phyloP scores from a whole-genome alignment of 2,888 invertebrate genomes.

The Melanophora roralis region DNA sequence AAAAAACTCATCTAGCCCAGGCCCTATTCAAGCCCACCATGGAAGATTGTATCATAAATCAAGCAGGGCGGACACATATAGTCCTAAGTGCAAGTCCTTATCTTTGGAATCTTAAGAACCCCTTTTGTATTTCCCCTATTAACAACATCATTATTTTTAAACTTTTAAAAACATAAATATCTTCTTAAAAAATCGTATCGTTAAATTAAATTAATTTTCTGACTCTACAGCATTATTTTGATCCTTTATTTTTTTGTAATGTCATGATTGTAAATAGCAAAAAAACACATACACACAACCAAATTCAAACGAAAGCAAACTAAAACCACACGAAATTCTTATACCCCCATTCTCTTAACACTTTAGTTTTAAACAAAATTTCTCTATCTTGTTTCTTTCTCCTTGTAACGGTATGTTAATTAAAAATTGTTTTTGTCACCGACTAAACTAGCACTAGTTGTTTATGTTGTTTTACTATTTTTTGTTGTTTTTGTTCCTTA shows the following conservation, averaged over 20 bases:
- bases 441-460: constrained; percentile 8
- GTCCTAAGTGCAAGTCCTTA: no score
- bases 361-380: not conserved
- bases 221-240: not conserved
- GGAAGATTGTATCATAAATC: no score
- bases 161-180: not conserved
- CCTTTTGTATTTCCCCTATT: no score
- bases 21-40: no score
- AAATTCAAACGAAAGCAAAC: not conserved
- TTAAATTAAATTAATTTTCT: not conserved
- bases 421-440: constrained; percentile 2
- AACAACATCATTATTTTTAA: not conserved
- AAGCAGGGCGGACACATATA: no score
- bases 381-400: not conserved
- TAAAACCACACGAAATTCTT: not conserved
- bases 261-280: not conserved
- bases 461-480: not conserved
- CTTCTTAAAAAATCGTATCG: not conserved
- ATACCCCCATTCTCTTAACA: constrained; percentile 1
- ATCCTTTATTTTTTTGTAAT: not conserved
- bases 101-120: no score
- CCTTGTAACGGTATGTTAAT: constrained; percentile 32
- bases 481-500: constrained; percentile 13
- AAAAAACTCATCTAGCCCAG: no score
- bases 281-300: not conserved